A percentile compares a stretch with the other conserved stretches of the same genome.
These are phyloP conservation scores for Hydrotaea cyrtoneurina DNA, from an alignment of 2,888 invertebrate species.

Conservation along the genomic window DNA sequence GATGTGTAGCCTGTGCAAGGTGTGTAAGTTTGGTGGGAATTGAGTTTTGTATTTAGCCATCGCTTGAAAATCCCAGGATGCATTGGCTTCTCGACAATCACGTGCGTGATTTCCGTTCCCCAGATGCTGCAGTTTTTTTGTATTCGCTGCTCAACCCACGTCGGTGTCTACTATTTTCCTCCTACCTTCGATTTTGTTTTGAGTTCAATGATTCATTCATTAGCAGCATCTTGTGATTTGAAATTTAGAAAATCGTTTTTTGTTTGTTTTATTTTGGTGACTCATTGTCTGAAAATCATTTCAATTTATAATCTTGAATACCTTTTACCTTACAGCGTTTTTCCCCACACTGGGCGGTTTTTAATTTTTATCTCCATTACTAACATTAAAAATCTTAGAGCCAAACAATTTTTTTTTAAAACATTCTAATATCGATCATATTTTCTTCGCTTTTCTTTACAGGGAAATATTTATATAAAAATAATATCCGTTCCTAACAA, in stretches of 20 bases:
- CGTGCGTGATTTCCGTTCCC: too few species aligned
- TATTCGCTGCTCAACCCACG: too few species aligned
- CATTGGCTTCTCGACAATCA: too few species aligned
- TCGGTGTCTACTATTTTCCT: too few species aligned
- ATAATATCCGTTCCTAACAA: conserved; percentile 56
- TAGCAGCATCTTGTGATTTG: background rate
- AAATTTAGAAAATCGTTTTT: background rate
- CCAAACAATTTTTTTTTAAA: too few species aligned
- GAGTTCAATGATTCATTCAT: background rate
- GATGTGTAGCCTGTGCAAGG: too few species aligned
- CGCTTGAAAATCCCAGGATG: too few species aligned
- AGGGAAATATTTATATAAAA: conserved; percentile 67
- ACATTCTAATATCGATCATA: too few species aligned
- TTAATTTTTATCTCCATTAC: background rate
- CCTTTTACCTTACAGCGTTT: background rate
- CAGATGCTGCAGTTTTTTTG: too few species aligned
- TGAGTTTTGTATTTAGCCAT: too few species aligned
- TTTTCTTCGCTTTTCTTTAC: conserved; percentile 38
- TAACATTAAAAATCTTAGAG: too few species aligned
- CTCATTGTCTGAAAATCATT: background rate
- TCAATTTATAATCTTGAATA: background rate
- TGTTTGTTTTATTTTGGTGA: background rate
- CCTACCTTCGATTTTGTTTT: background rate
- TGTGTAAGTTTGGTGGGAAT: too few species aligned
- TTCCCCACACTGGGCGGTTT: background rate